Conservation (phyloP, 2,113 vertebrate genomes). For the Bucco capensis region DNA sequence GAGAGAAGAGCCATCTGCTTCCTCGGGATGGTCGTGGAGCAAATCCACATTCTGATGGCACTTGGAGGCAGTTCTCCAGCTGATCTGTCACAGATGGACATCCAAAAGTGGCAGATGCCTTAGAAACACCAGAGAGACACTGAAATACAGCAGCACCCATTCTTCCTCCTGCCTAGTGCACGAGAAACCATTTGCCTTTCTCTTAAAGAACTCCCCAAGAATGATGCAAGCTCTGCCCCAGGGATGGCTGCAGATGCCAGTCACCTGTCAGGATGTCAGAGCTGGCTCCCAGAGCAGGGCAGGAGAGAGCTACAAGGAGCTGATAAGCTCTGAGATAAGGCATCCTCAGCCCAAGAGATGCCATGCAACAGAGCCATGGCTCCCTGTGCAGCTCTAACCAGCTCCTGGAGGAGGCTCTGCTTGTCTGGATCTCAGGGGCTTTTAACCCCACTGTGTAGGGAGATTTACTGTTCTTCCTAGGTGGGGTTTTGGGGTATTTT, state of each 20-base stretch:
- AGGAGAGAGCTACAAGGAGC: background rate
- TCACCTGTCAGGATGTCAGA: background rate
- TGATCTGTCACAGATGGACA: background rate
- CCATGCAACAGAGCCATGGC: fast-evolving
- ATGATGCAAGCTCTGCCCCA: background rate
- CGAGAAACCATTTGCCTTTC: background rate
- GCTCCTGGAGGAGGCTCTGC: background rate
- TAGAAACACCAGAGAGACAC: background rate
- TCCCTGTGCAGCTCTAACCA: fast-evolving
- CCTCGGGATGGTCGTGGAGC: background rate
- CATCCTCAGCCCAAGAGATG: background rate
- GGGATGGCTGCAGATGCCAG: background rate
- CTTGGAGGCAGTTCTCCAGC: background rate
- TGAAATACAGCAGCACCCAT: background rate
- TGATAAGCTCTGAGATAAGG: background rate
- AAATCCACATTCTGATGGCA: background rate
- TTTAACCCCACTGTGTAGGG: background rate
- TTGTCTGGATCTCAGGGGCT: fast-evolving
- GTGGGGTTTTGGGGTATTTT: background rate
- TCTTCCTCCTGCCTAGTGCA: background rate
- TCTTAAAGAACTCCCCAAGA: background rate
- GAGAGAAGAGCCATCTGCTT: background rate
- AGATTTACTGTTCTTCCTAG: background rate
- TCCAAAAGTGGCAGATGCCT: background rate
- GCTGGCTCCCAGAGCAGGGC: background rate